Evolutionary conservation across 2,888 invertebrate species (phyloP).

Genomic region (Drosophila stalkeri): DNA sequence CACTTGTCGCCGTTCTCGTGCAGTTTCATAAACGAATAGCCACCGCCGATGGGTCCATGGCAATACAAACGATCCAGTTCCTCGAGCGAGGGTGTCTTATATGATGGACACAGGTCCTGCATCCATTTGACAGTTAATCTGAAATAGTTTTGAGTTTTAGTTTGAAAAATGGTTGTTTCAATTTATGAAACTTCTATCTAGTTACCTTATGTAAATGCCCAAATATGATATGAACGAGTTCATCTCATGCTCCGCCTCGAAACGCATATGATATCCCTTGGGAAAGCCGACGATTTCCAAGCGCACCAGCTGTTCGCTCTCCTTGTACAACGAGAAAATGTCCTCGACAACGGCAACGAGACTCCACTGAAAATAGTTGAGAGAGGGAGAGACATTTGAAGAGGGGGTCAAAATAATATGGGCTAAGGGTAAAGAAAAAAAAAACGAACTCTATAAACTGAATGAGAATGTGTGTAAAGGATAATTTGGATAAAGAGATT

Average conservation of each 20-base stretch:
- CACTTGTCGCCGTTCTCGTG: constrained; percentile 92
- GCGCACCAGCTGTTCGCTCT: constrained; percentile 89
- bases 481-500: not conserved
- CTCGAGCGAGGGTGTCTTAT: constrained; percentile 91
- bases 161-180: no score
- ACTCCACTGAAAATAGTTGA: constrained; percentile 87
- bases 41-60: constrained; percentile 95
- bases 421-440: not conserved
- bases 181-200: not conserved
- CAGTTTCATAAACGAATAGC: constrained; percentile 93
- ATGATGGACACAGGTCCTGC: constrained; percentile 93
- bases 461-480: not conserved
- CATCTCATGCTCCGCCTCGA: constrained; percentile 84
- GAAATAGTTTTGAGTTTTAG: not conserved
- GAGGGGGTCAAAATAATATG: constrained; percentile 16
- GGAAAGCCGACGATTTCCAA: constrained; percentile 88
- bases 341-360: constrained; percentile 93
- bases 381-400: constrained; percentile 8
- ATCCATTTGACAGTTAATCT: constrained; percentile 95
- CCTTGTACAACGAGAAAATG: constrained; percentile 92
- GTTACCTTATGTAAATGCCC: constrained; percentile 92
- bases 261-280: constrained; percentile 82
- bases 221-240: constrained; percentile 93
- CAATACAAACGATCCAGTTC: constrained; percentile 91
- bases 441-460: not conserved